Base-by-base conservation (phyloP, 2,113 vertebrate genomes). In the western clawed frog (Xenopus tropicalis) region DNA sequence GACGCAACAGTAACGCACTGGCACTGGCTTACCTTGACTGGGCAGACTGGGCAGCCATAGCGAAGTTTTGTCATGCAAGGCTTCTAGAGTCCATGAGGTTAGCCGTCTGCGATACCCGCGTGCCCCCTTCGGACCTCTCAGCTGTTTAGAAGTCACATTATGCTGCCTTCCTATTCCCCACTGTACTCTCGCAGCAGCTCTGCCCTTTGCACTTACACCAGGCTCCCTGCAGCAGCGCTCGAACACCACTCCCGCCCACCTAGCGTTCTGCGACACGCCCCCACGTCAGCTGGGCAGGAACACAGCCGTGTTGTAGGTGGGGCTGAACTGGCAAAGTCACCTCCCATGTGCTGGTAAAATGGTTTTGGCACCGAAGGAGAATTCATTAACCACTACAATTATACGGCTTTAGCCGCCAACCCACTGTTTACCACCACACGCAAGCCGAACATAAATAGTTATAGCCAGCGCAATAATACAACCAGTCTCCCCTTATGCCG, bases 11-110 rank as follows among this genome's bases (percentile, higher is more conserved):
- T 17, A 48, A 48, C 16, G 16, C 16, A 22, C 44, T 22, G 0
- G 29, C 14, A 22, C 7, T 44, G 9, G 1, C 72, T 59, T 61
- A 74, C 72, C 72, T 74, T 54, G 72, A 74, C 72, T 74, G 72
- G 72, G 72, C 72, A 68, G 72, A 74, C 72, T 74, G 72, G 72
- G 72, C 72, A 68, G 72, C 72, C 72, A 74, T 74, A 68, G 72
- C 65, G 72, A 74, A 61, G 65, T 59, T n/a, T 20, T 74, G 43
- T 74, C 54, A 74, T 17, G 52, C 10, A 58, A 52, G 65, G 44
- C 64, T 56, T 51, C 64, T 56, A 51, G 64, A 13, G 72, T 74
- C 72, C 72, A 74, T 74, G 64, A 58, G 71, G 52, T 56, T 20
- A 43, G 1, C 29, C 51, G 3, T 58, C 57, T 65, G 29, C 37